These are phyloP conservation scores for Zapornia atra DNA, from an alignment of 2,113 vertebrate genomes.

Conservation along the genomic window DNA sequence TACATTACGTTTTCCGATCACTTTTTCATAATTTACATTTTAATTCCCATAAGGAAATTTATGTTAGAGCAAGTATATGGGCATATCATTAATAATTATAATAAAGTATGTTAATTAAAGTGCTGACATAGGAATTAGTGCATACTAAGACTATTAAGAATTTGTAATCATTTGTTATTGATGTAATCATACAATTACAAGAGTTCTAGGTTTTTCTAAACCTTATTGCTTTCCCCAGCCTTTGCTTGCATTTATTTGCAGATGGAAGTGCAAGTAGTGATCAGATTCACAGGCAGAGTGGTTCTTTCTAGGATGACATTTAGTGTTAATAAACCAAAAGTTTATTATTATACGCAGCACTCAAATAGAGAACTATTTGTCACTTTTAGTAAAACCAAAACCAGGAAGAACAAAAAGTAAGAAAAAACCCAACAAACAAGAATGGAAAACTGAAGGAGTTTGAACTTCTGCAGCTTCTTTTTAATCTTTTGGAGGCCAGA, in stretches of 20 bases:
- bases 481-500: neutral
- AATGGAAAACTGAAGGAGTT: neutral
- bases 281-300: neutral
- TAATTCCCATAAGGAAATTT: neutral
- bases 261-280: neutral
- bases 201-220: neutral
- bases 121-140: neutral
- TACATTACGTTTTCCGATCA: neutral
- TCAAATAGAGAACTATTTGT: neutral
- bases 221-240: neutral
- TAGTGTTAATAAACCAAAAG: neutral
- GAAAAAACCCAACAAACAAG: neutral
- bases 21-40: neutral
- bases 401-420: neutral
- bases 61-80: neutral
- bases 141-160: neutral
- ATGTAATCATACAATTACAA: neutral
- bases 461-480: neutral
- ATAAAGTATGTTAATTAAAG: neutral
- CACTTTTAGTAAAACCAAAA: neutral
- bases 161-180: neutral
- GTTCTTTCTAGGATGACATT: neutral
- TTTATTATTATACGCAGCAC: neutral
- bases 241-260: conserved; percentile 8
- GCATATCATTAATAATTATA: neutral